Conservation (phyloP, 2,888 invertebrate genomes). For the Eristalis pertinax region DNA sequence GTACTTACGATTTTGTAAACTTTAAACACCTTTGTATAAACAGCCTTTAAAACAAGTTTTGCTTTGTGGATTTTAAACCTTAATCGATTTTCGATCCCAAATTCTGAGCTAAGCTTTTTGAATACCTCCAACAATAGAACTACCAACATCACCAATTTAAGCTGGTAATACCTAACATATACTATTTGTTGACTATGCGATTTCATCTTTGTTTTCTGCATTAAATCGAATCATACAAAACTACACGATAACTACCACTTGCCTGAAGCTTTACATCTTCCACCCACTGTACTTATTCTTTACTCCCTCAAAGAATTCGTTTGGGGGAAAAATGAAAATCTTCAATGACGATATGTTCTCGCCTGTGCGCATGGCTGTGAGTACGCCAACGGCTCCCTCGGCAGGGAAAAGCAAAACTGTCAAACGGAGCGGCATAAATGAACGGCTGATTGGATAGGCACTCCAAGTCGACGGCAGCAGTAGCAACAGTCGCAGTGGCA, state of each 20-base stretch:
- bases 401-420: slow-evolving; percentile 63
- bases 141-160: too few relatives aligned
- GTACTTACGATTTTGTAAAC: too few relatives aligned
- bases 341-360: slow-evolving; percentile 5
- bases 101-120: too few relatives aligned
- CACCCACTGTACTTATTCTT: slow-evolving; percentile 23
- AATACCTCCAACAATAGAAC: too few relatives aligned
- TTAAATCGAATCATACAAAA: background rate
- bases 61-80: too few relatives aligned
- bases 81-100: too few relatives aligned
- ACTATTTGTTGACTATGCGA: too few relatives aligned
- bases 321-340: slow-evolving; percentile 25
- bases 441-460: slow-evolving; percentile 63
- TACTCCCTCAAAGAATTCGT: slow-evolving; percentile 43
- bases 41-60: too few relatives aligned
- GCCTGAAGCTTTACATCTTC: background rate
- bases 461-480: slow-evolving; percentile 20
- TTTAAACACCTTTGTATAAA: too few relatives aligned
- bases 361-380: slow-evolving; percentile 1
- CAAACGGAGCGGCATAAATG: slow-evolving; percentile 58
- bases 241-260: too few relatives aligned
- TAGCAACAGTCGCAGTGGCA: background rate
- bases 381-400: slow-evolving; percentile 23
- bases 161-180: too few relatives aligned
- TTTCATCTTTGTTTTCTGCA: too few relatives aligned